Base-by-base conservation (phyloP, 2,797 vertebrate species). In the Bovichtus diacanthus region DNA sequence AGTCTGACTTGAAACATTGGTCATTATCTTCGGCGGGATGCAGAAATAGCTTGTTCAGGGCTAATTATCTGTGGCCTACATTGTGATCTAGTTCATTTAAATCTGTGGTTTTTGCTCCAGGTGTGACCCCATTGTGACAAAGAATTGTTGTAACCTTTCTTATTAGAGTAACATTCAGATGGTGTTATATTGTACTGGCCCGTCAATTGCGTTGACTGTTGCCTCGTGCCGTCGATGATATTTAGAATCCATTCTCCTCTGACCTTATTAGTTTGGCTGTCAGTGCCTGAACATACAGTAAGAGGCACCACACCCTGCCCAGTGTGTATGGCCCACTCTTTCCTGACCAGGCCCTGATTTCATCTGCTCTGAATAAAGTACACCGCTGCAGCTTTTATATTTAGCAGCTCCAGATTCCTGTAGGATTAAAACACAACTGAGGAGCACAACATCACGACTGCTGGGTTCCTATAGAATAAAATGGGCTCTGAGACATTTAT, bases 61-160 rank as follows among this genome's bases (percentile, higher is more conserved):
- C 92, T 86, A 89, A 94, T 94, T 93, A 93, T 92, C 90, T 80
- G 63, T 69, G 89, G 78, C 93, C 92, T 88, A 93, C 70, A 91
- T 92, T 85, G 63, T 86, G 90, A 92, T 83, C 88, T 87, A 87
- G 78, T 90, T 89, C 62, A 82, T 68, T 87, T 74, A 41, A 65
- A 68, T 63, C 55, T 44, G 51, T 70, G 65, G 38, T 31, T 82
- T 81, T 53, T 76, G 6, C 70, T 87, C 61, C 49, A 76, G 44
- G 50, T 87, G 58, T 85, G 87, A 86, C 88, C 80, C 76, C 74
- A 71, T 89, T 90, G 85, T 82, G 53, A 76, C 34, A 51, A 63
- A 59, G 58, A 29, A 71, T 21, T 55, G 55, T 38, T 77, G 49
- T 70, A 80, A 79, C 80, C 68, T 80, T 60, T 72, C 16, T 66